Base-by-base conservation (phyloP, 2,113 vertebrate species). In the Tachysurus fulvidraco region DNA sequence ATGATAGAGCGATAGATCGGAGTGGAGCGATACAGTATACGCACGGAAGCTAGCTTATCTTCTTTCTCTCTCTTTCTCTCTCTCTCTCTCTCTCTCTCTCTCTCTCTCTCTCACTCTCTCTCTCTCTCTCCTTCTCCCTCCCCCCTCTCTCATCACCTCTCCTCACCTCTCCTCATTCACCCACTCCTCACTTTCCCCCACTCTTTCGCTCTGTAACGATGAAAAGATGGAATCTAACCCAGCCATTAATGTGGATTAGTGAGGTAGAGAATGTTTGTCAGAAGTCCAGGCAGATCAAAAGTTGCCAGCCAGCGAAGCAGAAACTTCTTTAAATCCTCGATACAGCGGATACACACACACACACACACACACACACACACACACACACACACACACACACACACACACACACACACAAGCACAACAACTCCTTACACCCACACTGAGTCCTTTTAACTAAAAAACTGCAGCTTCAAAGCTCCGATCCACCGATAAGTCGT, bases 231-330 rank as follows among this genome's bases (percentile, higher is more conserved):
- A 88, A 84, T 90, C 85, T 86, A 82, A 83, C 90, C 88, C 86
- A 71, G 64, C 85, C 88, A 89, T 90, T 91, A 90, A 88, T 89
- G 90, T 85, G 88, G 90, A 90, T 91, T 91, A 90, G 86, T 76
- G 67, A 86, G 83, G 87, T 88, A 89, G 65, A 86, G 89, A 92
- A 89, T 89, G 88, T 88, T 91, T 88, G 87, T 90, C 81, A 88
- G 81, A 62, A 82, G 86, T 74, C 86, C 88, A 84, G 71, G 77
- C 88, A 87, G 74, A 88, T 90, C 87, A 86, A 89, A 81, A 87
- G 85, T 77, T 85, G 64, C 17, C 81, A 69, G 85, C 59, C 87
- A 79, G 50, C 52, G 25, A 85, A 83, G 85, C 87, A 69, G 84
- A 84, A 87, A 86, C 69, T 81, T 69, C 62, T 46, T 81, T 76